These are phyloP conservation scores for Melanogrammus aeglefinus DNA, from an alignment of 2,797 vertebrate species.

Conservation along the genomic window DNA sequence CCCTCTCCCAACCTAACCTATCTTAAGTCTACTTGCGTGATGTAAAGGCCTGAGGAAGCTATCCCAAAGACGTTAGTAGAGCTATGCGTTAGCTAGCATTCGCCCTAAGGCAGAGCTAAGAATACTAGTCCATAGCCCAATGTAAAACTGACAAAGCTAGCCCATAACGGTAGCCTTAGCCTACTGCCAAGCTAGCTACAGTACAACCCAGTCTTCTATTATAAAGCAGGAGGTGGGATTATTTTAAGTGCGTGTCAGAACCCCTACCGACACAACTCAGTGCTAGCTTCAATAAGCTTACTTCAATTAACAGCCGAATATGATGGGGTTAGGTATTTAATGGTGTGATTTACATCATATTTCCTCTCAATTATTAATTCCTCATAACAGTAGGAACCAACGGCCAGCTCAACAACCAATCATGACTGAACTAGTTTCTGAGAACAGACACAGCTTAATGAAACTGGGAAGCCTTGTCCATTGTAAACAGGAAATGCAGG, in stretches of 20 bases:
- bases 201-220: neutral
- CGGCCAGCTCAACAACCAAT: neutral
- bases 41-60: neutral
- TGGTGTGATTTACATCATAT: neutral
- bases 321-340: neutral
- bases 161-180: too few relatives aligned
- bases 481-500: conserved; percentile 52
- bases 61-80: neutral
- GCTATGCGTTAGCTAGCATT: neutral
- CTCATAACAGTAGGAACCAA: too few relatives aligned
- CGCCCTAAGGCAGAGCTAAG: neutral
- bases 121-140: neutral
- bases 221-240: neutral
- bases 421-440: neutral
- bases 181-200: neutral
- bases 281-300: neutral
- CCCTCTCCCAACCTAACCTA: neutral
- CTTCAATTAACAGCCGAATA: neutral
- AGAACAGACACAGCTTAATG: neutral
- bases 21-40: neutral
- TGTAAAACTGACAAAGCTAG: neutral
- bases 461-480: neutral
- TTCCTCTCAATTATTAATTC: too few relatives aligned
- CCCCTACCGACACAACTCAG: neutral
- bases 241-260: neutral